Conservation (phyloP, 1,140 invertebrate genomes). For the Drosophila kepulauana region DNA sequence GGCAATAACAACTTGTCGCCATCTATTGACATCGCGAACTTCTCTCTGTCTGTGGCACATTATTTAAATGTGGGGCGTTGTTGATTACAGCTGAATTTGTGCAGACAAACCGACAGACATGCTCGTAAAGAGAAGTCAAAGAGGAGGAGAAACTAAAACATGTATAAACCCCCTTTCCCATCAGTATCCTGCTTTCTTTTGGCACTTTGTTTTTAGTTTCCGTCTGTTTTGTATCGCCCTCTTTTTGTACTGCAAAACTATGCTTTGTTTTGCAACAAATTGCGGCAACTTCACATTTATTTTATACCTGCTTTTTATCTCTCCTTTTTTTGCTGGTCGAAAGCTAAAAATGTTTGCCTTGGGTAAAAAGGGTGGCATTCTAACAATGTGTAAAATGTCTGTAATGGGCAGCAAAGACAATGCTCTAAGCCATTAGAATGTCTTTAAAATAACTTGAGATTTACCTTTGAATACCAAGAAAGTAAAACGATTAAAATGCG, state of each 20-base stretch:
- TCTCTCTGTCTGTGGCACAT: slow-evolving; percentile 33
- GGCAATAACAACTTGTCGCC: slow-evolving; percentile 17
- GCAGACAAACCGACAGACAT: background rate
- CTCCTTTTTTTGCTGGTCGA: slow-evolving; percentile 33
- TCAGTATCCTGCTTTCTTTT: slow-evolving; percentile 14
- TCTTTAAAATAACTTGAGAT: background rate
- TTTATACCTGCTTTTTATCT: slow-evolving; percentile 17
- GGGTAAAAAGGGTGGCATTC: background rate
- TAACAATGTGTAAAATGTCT: background rate
- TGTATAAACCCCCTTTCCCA: background rate
- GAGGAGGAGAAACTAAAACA: slow-evolving; percentile 11
- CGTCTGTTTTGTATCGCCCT: slow-evolving; percentile 5
- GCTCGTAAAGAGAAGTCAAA: background rate
- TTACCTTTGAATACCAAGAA: background rate
- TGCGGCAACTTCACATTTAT: slow-evolving; percentile 52
- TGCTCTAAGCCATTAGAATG: background rate
- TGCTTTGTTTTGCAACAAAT: slow-evolving; percentile 71
- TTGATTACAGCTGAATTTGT: slow-evolving; percentile 47
- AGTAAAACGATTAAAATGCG: background rate
- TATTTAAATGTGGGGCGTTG: slow-evolving; percentile 36
- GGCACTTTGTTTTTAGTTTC: slow-evolving; percentile 16
- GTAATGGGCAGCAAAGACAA: background rate
- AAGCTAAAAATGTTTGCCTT: slow-evolving; percentile 37
- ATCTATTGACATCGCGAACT: slow-evolving; percentile 23
- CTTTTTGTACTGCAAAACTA: slow-evolving; percentile 33